A percentile compares a stretch with the other conserved stretches of the same genome.
phyloP scores from a whole-genome alignment of 2,888 invertebrate species.

The Troides oblongomaculatus region DNA sequence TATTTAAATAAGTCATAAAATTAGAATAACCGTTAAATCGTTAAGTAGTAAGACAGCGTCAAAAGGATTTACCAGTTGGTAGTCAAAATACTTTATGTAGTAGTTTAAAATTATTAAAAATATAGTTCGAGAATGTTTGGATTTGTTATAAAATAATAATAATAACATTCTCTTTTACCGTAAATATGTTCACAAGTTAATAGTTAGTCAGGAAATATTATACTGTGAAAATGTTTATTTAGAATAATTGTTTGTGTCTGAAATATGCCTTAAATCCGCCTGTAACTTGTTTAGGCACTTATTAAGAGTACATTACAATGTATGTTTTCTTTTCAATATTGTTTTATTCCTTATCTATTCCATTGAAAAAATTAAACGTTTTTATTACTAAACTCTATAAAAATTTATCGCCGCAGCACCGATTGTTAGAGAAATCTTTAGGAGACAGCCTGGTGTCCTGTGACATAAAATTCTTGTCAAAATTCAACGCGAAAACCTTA shows the following conservation, averaged over 20 bases:
- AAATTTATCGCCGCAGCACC: too few species aligned
- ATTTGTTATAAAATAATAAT: background rate
- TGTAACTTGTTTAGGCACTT: slow-evolving; percentile 16
- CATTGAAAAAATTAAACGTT: background rate
- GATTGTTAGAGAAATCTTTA: too few species aligned
- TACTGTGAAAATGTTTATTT: background rate
- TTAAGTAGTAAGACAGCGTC: background rate
- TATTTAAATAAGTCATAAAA: background rate
- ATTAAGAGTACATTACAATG: slow-evolving; percentile 3
- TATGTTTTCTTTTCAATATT: slow-evolving; percentile 1
- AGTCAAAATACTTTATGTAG: background rate
- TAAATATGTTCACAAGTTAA: background rate
- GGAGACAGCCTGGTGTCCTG: too few species aligned
- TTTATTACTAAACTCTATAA: too few species aligned
- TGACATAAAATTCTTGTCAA: too few species aligned
- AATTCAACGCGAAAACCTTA: too few species aligned
- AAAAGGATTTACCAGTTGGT: too few species aligned
- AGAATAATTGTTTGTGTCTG: background rate
- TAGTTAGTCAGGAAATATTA: background rate
- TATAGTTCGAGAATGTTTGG: background rate
- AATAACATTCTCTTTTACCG: background rate
- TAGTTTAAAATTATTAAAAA: background rate
- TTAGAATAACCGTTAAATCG: background rate
- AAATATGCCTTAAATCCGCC: slow-evolving; percentile 14
- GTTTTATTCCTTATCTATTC: background rate